These are phyloP conservation scores for Pedicia rivosa DNA, from an alignment of 2,888 invertebrate species.

Conservation along the genomic window DNA sequence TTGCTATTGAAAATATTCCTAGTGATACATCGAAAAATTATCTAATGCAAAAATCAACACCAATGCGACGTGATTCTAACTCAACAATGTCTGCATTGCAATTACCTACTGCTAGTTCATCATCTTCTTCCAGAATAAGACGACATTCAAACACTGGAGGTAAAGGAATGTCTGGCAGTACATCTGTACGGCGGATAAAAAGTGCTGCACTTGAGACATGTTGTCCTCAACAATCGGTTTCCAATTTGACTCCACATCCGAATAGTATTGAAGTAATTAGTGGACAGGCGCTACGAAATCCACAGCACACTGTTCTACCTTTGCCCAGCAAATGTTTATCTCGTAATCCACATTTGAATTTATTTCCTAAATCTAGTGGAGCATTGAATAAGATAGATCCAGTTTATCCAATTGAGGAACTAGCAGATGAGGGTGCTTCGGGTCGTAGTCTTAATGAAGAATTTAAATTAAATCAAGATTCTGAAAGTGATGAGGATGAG, in stretches of 20 bases:
- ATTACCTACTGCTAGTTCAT: constrained; percentile 28
- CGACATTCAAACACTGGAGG: constrained; percentile 32
- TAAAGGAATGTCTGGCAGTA: constrained; percentile 21
- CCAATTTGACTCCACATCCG: constrained; percentile 61
- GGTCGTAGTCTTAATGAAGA: constrained; percentile 41
- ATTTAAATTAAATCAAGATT: constrained; percentile 32
- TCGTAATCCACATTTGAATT: constrained; percentile 50
- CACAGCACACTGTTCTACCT: constrained; percentile 43
- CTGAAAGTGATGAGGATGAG: constrained; percentile 32
- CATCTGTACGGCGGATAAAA: constrained; percentile 45
- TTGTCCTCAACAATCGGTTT: constrained; percentile 49
- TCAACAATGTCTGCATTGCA: constrained; percentile 47
- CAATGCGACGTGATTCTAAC: constrained; percentile 41
- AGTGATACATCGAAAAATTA: constrained; percentile 9
- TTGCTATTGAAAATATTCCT: constrained; percentile 27
- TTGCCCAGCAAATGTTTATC: constrained; percentile 54
- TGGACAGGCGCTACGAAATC: constrained; percentile 48
- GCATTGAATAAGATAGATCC: constrained; percentile 44
- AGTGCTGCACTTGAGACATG: constrained; percentile 55
- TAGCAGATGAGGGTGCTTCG: constrained; percentile 45
- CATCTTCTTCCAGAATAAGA: constrained; percentile 14
- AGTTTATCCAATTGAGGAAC: constrained; percentile 72
- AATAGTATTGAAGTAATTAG: constrained; percentile 63
- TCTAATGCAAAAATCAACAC: constrained; percentile 21
- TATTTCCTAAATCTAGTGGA: constrained; percentile 37